Evolutionary conservation across 2,797 vertebrate species (phyloP).

Genomic region (Cetoscarus ocellatus): DNA sequence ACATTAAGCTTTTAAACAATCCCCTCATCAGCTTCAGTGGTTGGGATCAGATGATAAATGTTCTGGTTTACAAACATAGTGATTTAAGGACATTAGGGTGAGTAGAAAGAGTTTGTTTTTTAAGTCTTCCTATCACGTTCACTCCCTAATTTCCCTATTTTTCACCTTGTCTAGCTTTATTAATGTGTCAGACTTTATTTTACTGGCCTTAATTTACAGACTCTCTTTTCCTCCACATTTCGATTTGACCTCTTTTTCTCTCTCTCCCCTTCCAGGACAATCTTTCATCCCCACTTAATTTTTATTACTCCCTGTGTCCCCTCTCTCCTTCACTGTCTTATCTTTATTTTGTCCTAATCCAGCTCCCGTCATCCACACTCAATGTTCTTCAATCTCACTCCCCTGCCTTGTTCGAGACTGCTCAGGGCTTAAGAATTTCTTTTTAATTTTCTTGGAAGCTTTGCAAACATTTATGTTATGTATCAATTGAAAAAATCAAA

Average conservation of each 20-base stretch:
- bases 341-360: constrained; percentile 7
- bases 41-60: neutral
- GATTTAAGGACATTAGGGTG: neutral
- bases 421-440: constrained; percentile 5
- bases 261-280: neutral
- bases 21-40: neutral
- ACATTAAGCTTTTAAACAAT: constrained; percentile 10
- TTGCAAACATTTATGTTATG: neutral
- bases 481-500: neutral
- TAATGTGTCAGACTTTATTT: constrained; percentile 3
- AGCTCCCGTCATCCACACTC: neutral
- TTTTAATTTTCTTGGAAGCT: neutral
- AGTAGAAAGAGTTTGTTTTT: neutral
- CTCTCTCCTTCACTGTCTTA: constrained; percentile 17
- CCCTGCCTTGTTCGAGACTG: constrained; percentile 1
- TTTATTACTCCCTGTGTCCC: neutral
- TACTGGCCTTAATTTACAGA: neutral
- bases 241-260: constrained; percentile 7
- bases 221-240: constrained; percentile 1
- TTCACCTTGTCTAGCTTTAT: constrained; percentile 1
- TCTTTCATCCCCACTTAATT: constrained; percentile 9
- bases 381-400: constrained; percentile 5
- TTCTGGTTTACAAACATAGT: neutral
- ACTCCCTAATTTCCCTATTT: constrained; percentile 7
- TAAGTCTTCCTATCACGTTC: neutral